phyloP scores from a whole-genome alignment of 2,797 vertebrate genomes.

The Crocodylus rhombifer region DNA sequence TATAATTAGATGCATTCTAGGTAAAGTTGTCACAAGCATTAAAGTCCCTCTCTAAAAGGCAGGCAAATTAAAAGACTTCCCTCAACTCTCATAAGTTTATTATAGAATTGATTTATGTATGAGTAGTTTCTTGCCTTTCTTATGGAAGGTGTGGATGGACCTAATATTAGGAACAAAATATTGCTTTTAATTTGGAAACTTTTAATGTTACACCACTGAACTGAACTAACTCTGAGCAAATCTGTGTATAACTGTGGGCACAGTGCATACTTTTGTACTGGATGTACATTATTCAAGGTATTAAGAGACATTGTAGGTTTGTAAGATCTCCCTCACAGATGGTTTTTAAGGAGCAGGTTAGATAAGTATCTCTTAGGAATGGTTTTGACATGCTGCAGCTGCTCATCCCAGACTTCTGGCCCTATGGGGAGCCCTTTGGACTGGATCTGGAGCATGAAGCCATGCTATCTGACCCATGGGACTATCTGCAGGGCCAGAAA shows the following conservation, averaged over 20 bases:
- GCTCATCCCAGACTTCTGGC: no score
- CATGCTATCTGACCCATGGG: no score
- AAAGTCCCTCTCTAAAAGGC: conserved; percentile 11
- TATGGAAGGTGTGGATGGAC: not conserved
- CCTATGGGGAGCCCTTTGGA: no score
- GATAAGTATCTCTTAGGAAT: no score
- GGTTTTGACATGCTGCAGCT: no score
- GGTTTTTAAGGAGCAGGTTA: no score
- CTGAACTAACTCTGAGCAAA: not conserved
- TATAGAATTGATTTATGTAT: conserved; percentile 18
- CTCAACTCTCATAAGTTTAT: conserved; percentile 4
- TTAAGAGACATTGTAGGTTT: not conserved
- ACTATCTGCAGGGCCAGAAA: no score
- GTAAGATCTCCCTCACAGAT: no score
- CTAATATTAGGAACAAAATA: not conserved
- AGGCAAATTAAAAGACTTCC: conserved; percentile 7
- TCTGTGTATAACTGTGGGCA: not conserved
- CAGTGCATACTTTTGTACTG: not conserved
- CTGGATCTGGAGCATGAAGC: no score
- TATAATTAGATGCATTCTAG: conserved; percentile 41
- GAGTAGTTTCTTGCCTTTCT: not conserved
- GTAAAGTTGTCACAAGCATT: not conserved
- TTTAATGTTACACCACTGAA: not conserved
- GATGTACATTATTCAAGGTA: not conserved
- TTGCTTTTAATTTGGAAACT: not conserved